A percentile compares a stretch with the other conserved stretches of the same genome.
Conservation (phyloP, 2,888 invertebrate genomes). For the Ditula angustiorana region DNA sequence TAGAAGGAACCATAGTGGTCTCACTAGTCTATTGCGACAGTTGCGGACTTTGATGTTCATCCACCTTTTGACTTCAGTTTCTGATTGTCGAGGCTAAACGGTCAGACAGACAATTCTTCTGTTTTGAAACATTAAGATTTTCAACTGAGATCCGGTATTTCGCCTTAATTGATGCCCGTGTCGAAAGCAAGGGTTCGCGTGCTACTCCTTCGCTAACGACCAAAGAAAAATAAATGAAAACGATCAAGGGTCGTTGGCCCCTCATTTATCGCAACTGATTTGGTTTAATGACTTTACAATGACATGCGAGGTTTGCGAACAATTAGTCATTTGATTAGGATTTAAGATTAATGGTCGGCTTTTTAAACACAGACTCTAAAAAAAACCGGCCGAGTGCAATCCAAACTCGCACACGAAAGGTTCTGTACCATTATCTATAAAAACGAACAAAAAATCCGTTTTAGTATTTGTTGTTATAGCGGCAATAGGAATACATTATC, state of each 20-base stretch:
- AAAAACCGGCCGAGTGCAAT: no score
- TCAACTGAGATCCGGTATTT: conserved; percentile 1
- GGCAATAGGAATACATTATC: no score
- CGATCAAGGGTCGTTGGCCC: conserved; percentile 26
- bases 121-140: conserved; percentile 6
- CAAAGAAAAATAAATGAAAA: conserved; percentile 19
- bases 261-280: conserved; percentile 30
- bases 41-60: no score
- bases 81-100: no score
- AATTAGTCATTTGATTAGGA: conserved; percentile 16
- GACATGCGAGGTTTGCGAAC: conserved; percentile 26
- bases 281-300: conserved; percentile 35
- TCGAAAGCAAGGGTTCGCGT: conserved; percentile 25
- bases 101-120: not conserved
- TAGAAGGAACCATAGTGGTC: no score
- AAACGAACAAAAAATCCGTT: no score
- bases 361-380: no score
- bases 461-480: no score
- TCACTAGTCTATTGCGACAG: no score
- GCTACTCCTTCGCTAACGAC: conserved; percentile 21
- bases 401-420: no score
- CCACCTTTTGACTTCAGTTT: no score
- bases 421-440: no score
- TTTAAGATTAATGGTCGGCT: conserved; percentile 4
- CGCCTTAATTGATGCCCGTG: not conserved